Percentiles rank a stretch among this genome's conserved stretches.
Evolutionary conservation across 1,140 invertebrate species (phyloP).

Genomic region (Drosophila arawakana): DNA sequence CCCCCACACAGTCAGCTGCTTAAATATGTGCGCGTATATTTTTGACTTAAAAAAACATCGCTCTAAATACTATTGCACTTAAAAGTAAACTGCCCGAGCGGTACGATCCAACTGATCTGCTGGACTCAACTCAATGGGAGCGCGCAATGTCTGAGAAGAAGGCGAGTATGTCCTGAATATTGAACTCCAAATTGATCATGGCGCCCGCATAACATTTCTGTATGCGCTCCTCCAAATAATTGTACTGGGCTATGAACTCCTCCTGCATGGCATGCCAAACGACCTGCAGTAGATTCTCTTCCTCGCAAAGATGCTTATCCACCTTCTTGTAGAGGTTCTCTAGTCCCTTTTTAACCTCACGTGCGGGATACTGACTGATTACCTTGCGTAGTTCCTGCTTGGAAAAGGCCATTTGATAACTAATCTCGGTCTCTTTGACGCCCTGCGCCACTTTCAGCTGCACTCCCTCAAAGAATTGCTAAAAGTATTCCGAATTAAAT

Average conservation of each 20-base stretch:
- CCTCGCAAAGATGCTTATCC: conserved; percentile 98
- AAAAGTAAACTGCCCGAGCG: conserved; percentile 54
- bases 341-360: conserved; percentile 97
- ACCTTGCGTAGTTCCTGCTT: conserved; percentile 98
- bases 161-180: conserved; percentile 97
- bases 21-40: conserved; percentile 72
- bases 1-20: conserved; percentile 44
- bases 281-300: conserved; percentile 96
- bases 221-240: conserved; percentile 96
- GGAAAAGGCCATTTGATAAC: conserved; percentile 98
- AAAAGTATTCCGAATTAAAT: neutral
- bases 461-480: conserved; percentile 98
- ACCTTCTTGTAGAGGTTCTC: conserved; percentile 98
- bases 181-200: conserved; percentile 97
- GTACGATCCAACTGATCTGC: neutral
- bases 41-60: conserved; percentile 46
- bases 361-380: conserved; percentile 97
- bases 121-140: conserved; percentile 87
- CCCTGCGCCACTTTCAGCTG: conserved; percentile 95
- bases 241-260: conserved; percentile 99
- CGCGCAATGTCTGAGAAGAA: conserved; percentile 99
- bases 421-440: conserved; percentile 98
- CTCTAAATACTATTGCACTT: conserved; percentile 81
- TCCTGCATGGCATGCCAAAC: conserved; percentile 99
- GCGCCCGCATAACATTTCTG: conserved; percentile 98